A percentile compares a stretch with the other conserved stretches of the same genome.
Evolutionary conservation across 2,888 invertebrate genomes (phyloP).

Genomic region (Lapara coniferarum): DNA sequence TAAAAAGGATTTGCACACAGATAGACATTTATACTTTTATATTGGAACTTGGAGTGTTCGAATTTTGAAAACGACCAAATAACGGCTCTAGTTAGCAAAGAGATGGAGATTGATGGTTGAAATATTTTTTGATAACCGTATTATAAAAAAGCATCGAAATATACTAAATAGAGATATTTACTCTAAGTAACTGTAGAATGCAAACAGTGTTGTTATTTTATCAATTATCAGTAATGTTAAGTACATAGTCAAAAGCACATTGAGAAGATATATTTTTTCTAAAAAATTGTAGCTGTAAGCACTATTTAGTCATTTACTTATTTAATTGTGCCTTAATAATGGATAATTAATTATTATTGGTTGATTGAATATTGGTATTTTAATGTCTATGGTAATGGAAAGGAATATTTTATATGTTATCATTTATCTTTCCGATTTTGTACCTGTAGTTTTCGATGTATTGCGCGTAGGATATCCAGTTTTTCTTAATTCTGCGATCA

Average conservation of each 20-base stretch:
- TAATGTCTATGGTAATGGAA: background rate
- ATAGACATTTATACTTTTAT: no score
- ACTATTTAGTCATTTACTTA: conserved; percentile 53
- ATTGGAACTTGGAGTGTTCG: background rate
- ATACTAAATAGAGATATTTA: background rate
- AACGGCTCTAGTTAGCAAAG: background rate
- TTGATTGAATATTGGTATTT: conserved; percentile 11
- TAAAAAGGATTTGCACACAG: background rate
- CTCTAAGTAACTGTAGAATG: background rate
- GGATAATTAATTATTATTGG: conserved; percentile 30
- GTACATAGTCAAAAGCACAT: conserved; percentile 18
- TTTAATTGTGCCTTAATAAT: conserved; percentile 56
- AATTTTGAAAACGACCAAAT: background rate
- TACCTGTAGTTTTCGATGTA: no score
- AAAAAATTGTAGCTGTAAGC: conserved; percentile 35
- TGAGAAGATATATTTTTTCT: conserved; percentile 29
- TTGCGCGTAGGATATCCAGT: no score
- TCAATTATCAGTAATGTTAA: conserved; percentile 16
- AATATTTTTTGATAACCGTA: background rate
- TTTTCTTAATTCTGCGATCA: no score
- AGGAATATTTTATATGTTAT: background rate
- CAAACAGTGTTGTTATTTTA: conserved; percentile 11
- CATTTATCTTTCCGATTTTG: background rate
- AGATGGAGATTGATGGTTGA: no score
- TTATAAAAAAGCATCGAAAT: conserved; percentile 9